Conservation (phyloP, 2,888 invertebrate species). For the Pristionchus fissidentatus region DNA sequence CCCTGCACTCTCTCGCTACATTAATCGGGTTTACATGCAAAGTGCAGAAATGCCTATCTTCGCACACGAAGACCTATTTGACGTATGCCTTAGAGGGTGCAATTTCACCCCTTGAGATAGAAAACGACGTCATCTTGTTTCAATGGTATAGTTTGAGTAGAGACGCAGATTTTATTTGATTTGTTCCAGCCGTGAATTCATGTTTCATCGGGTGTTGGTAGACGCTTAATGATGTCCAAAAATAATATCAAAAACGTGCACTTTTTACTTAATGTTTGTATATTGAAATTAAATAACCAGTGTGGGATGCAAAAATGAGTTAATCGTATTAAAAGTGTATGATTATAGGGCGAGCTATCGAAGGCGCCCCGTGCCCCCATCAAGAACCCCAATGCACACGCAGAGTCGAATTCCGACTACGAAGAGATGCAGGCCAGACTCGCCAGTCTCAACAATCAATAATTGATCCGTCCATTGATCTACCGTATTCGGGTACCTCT, state of each 20-base stretch:
- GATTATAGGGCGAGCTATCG: conserved; percentile 67
- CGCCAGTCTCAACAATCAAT: conserved; percentile 61
- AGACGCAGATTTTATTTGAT: too few relatives aligned
- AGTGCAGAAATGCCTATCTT: too few relatives aligned
- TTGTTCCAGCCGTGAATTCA: too few relatives aligned
- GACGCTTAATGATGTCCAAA: too few relatives aligned
- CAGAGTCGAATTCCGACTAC: conserved; percentile 54
- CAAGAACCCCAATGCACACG: conserved; percentile 55
- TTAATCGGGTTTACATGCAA: too few relatives aligned
- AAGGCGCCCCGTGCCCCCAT: conserved; percentile 69
- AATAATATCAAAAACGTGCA: neutral
- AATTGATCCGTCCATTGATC: neutral
- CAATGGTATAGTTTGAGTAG: too few relatives aligned
- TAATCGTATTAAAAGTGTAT: neutral
- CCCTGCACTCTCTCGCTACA: too few relatives aligned
- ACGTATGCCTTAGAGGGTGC: too few relatives aligned
- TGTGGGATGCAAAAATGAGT: neutral
- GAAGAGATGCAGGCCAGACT: conserved; percentile 62
- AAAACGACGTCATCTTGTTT: too few relatives aligned
- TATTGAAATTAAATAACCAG: neutral
- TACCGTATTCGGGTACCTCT: conserved; percentile 33
- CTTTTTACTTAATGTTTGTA: neutral
- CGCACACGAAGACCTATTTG: too few relatives aligned
- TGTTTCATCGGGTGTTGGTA: too few relatives aligned
- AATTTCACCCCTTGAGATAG: too few relatives aligned